phyloP scores from a whole-genome alignment of 2,888 invertebrate species.

The Netelia fuscicornis region DNA sequence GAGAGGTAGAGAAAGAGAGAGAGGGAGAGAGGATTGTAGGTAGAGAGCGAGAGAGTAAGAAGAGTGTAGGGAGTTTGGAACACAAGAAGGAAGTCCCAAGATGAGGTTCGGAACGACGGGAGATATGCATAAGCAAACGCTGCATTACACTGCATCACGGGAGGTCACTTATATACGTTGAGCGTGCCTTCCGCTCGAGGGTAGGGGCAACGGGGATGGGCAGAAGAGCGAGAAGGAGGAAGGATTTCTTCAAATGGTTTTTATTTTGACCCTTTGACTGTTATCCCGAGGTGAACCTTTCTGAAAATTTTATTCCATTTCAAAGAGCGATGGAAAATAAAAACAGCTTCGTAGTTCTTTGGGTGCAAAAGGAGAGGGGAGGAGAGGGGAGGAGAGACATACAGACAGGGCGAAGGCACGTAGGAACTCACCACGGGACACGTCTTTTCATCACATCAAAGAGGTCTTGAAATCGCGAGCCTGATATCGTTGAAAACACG shows the following conservation, averaged over 20 bases:
- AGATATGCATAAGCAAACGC: constrained; percentile 62
- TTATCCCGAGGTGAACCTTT: constrained; percentile 31
- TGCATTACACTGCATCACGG: constrained; percentile 50
- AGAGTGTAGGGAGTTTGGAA: constrained; percentile 12
- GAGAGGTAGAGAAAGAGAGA: constrained; percentile 11
- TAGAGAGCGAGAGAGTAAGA: constrained; percentile 20
- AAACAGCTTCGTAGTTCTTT: not conserved
- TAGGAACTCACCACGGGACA: not conserved
- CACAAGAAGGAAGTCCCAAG: constrained; percentile 56
- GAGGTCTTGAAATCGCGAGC: constrained; percentile 19
- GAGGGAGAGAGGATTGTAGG: not conserved
- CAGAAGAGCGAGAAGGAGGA: no score
- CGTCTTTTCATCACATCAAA: constrained; percentile 9
- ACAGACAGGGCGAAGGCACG: constrained; percentile 5
- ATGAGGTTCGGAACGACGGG: constrained; percentile 52
- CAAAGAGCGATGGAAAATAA: not conserved
- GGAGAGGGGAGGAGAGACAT: not conserved
- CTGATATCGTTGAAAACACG: constrained; percentile 5
- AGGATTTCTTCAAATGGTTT: constrained; percentile 14
- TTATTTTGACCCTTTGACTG: constrained; percentile 53
- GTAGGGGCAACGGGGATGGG: not conserved
- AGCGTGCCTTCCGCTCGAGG: not conserved
- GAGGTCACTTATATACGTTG: constrained; percentile 28
- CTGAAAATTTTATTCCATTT: constrained; percentile 10
- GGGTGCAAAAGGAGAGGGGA: no score